phyloP scores from a whole-genome alignment of 2,797 vertebrate species.

The Toxotes lorentzi region DNA sequence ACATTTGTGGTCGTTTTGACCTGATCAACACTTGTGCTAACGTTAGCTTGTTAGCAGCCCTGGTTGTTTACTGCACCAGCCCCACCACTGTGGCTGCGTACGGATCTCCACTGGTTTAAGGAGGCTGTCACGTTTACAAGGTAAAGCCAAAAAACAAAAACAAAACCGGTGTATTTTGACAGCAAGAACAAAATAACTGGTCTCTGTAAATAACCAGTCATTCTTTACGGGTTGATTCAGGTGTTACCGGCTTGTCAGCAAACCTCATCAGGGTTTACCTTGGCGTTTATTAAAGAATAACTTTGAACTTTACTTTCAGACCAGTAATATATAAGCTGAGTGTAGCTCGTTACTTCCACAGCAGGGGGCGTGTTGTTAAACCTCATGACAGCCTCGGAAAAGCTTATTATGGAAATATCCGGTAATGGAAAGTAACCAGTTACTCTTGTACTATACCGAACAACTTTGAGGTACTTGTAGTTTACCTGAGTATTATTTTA shows the following conservation, averaged over 20 bases:
- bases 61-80: slow-evolving; percentile 46
- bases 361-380: slow-evolving; percentile 62
- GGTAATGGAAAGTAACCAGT: neutral
- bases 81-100: slow-evolving; percentile 15
- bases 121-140: slow-evolving; percentile 31
- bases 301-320: neutral
- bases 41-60: slow-evolving; percentile 57
- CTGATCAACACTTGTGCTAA: slow-evolving; percentile 53
- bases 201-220: neutral
- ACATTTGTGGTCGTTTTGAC: slow-evolving; percentile 29
- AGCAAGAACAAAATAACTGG: neutral
- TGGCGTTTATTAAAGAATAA: neutral
- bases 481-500: neutral
- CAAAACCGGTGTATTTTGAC: neutral
- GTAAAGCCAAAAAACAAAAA: slow-evolving; percentile 44
- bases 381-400: neutral
- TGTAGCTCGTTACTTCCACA: slow-evolving; percentile 30
- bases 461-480: neutral
- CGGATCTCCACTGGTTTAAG: slow-evolving; percentile 25
- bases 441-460: too few relatives aligned
- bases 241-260: fast-evolving
- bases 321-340: neutral
- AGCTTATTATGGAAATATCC: neutral
- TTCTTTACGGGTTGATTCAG: neutral
- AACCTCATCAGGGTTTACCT: neutral